Evolutionary conservation across 2,888 invertebrate genomes (phyloP), one percentile per base, ranked within the genome.

Genomic region (Clanis bilineata): DNA sequence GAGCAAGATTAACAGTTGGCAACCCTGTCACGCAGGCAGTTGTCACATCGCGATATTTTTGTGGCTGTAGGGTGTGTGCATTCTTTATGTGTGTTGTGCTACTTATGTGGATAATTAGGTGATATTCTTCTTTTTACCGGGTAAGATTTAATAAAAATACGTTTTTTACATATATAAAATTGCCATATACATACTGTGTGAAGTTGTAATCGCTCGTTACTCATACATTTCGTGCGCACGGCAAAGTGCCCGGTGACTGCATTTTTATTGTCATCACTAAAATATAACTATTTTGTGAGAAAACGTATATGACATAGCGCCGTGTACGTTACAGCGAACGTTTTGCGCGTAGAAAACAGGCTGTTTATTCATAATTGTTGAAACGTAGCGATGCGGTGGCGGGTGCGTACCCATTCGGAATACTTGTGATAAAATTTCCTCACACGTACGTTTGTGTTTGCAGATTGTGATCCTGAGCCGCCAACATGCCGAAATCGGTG

Each of bases 401-500:
- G 39, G 41, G 21, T 58, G 32, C 51, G 51, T 51, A 51, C 32
- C 51, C 18, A 51, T 18, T 51, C 18, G 18, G 51, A 74, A 65
- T 63, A 68, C 68, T 65, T 76, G 69, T 76, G 69, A 69, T 70
- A 71, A 67, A 74, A 71, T 74, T 77, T 77, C 77, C 66, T 81
- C 72, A 80, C 66, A 79, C 76, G 68, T 71, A 69, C 82, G 61
- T 82, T 79, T 84, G 64, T 77, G 69, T 75, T 92, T 91, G 64
- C 91, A 93, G 93, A 92, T 92, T 83, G 88, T 85, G 81, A 89
- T 86, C 86, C 87, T 76, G 83, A 86, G 79, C 84, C 86, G 84
- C 84, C 92, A 94, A 93, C 86, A 93, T 94, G 93, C 94, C 93
- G 86, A 94, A 94, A 94, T 94, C 94, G 86, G 94, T 94, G 80